Base-by-base conservation (phyloP, 2,797 vertebrate species). In the Bradypodion pumilum region DNA sequence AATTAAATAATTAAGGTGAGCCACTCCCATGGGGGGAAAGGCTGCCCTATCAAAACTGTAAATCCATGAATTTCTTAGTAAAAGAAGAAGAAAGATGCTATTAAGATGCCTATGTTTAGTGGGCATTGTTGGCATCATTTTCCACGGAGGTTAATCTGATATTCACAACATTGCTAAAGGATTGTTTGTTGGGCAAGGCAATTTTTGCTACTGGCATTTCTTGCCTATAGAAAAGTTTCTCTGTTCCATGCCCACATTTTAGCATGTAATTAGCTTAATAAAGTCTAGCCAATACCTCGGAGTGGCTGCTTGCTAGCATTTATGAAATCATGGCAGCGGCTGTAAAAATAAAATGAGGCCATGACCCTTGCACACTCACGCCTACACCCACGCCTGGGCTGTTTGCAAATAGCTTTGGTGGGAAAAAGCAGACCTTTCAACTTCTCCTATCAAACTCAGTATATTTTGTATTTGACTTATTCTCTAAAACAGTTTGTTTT, bases 351-450 rank as follows among this genome's bases (percentile, higher is more conserved):
- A 94, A 95, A 95, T 27, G 94, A 95, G 96, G 95, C 95, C 95
- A 90, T 90, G 95, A 95, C 95, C 95, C 90, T 89, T 94, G 91
- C 93, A 92, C 96, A 96, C 95, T 95, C 95, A 93, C 94, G 87
- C 93, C 86, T 94, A 84, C 96, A 37, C 96, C 94, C 96, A 96
- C 95, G 94, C 94, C 84, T 92, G 94, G 94, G 95, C 93, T 92
- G 94, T 96, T 95, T 95, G 93, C 94, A 95, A 96, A 96, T 96
- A 95, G 93, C 93, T 96, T 95, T 96, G 96, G 95, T 97, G 97
- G 97, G 97, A 97, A 97, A 96, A 96, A 79, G 89, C 94, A 95
- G 96, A 97, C 97, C 97, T 97, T 97, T 97, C 95, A 95, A 95
- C 95, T 94, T 91, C 94, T 93, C 91, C 95, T 89, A 93, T 94